Conservation (phyloP, 2,113 vertebrate species). For the Prunella fulvescens region DNA sequence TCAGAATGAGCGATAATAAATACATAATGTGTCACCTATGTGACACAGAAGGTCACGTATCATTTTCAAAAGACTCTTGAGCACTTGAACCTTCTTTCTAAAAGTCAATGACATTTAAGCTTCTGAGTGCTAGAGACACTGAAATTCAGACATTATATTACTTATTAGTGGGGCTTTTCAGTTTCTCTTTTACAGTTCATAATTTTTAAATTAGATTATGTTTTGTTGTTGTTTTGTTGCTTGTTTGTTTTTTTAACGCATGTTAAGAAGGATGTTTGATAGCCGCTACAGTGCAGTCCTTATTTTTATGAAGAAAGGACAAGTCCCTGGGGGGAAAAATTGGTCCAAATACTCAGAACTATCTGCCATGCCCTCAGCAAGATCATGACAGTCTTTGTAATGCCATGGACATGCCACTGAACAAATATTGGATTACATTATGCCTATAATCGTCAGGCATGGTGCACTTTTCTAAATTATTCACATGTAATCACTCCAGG, state of each 20-base stretch:
- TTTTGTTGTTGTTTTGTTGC: background rate
- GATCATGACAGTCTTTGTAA: background rate
- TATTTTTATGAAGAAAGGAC: background rate
- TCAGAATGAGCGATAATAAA: background rate
- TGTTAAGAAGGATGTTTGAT: background rate
- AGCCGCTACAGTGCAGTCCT: background rate
- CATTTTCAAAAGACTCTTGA: background rate
- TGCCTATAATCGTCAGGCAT: conserved; percentile 42
- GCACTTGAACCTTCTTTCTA: background rate
- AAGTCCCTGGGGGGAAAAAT: background rate
- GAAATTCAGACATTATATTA: background rate
- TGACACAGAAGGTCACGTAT: background rate
- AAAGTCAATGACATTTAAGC: background rate
- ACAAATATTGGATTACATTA: conserved; percentile 58
- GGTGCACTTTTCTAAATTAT: conserved; percentile 71
- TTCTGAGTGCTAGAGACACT: background rate
- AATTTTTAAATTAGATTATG: background rate
- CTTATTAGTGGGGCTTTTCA: background rate
- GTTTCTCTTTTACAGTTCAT: background rate
- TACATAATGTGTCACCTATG: background rate
- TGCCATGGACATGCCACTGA: background rate
- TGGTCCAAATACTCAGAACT: background rate
- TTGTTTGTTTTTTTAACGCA: background rate
- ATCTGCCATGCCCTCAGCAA: background rate
- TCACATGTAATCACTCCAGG: conserved; percentile 56